Percentiles rank a stretch among this genome's conserved stretches.
Evolutionary conservation across 2,888 invertebrate species (phyloP).

Genomic region (Molanna angustata): DNA sequence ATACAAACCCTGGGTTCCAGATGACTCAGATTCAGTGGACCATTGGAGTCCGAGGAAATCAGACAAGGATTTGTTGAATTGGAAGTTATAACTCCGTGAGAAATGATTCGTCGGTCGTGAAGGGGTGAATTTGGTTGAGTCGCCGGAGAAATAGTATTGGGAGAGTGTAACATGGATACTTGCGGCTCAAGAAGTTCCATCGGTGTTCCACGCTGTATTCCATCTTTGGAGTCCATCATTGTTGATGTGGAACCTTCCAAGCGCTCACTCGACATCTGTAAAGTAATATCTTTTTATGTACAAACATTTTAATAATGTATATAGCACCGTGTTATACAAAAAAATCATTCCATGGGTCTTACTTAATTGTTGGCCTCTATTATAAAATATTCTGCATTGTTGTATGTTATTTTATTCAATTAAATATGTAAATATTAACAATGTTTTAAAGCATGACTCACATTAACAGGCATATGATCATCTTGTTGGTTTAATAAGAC

Average conservation of each 20-base stretch:
- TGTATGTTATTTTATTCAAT: too few relatives aligned
- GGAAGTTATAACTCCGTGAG: neutral
- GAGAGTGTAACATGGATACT: constrained; percentile 19
- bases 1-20: constrained; percentile 38
- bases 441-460: too few relatives aligned
- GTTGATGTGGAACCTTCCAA: constrained; percentile 50
- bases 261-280: constrained; percentile 55
- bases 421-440: too few relatives aligned
- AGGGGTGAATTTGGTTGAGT: constrained; percentile 15
- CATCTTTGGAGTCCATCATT: constrained; percentile 51
- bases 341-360: too few relatives aligned
- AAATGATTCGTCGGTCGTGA: neutral
- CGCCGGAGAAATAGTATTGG: constrained; percentile 17
- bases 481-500: constrained; percentile 35
- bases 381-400: too few relatives aligned
- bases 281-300: too few relatives aligned
- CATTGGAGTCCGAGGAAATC: constrained; percentile 45
- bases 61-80: constrained; percentile 2
- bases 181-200: constrained; percentile 39
- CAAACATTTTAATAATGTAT: neutral
- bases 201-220: constrained; percentile 51
- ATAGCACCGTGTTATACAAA: too few relatives aligned
- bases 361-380: too few relatives aligned
- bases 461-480: constrained; percentile 52
- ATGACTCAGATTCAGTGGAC: constrained; percentile 50